A percentile compares a stretch with the other conserved stretches of the same genome.
These are phyloP conservation scores for Philereme vetulata DNA, from an alignment of 2,888 invertebrate species.

Conservation along the genomic window DNA sequence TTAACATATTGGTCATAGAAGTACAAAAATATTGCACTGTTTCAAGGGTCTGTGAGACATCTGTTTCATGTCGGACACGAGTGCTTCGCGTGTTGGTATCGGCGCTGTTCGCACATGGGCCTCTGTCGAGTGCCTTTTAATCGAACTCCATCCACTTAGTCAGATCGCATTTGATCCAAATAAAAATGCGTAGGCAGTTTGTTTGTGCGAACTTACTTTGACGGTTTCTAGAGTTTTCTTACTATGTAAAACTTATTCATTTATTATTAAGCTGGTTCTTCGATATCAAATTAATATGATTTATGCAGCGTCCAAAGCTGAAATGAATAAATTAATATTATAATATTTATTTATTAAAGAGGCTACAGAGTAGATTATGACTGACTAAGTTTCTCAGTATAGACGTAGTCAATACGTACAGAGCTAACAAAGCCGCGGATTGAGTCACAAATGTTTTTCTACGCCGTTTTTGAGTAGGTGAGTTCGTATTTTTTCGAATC, in stretches of 20 bases:
- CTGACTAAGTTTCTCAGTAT: too few relatives aligned
- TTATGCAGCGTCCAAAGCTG: background rate
- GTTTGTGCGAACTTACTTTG: background rate
- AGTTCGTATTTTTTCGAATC: too few relatives aligned
- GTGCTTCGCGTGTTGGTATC: constrained; percentile 53
- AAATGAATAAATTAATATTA: too few relatives aligned
- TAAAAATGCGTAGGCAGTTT: constrained; percentile 5
- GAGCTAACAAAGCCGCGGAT: too few relatives aligned
- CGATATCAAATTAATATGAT: background rate
- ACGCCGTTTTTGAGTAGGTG: too few relatives aligned
- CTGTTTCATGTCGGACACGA: constrained; percentile 63
- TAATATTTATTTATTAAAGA: too few relatives aligned
- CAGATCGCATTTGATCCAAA: constrained; percentile 46
- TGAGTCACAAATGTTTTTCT: too few relatives aligned
- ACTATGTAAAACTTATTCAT: background rate
- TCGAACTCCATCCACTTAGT: constrained; percentile 60
- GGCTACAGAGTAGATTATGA: too few relatives aligned
- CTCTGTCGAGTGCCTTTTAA: constrained; percentile 63
- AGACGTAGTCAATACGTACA: too few relatives aligned
- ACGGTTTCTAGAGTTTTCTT: constrained; percentile 2
- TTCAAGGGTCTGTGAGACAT: constrained; percentile 49
- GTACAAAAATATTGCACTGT: constrained; percentile 50
- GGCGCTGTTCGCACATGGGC: constrained; percentile 65
- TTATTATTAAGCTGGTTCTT: background rate
- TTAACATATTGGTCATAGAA: constrained; percentile 6